These are phyloP conservation scores for Boloria selene DNA, from an alignment of 2,888 invertebrate genomes.

Conservation along the genomic window DNA sequence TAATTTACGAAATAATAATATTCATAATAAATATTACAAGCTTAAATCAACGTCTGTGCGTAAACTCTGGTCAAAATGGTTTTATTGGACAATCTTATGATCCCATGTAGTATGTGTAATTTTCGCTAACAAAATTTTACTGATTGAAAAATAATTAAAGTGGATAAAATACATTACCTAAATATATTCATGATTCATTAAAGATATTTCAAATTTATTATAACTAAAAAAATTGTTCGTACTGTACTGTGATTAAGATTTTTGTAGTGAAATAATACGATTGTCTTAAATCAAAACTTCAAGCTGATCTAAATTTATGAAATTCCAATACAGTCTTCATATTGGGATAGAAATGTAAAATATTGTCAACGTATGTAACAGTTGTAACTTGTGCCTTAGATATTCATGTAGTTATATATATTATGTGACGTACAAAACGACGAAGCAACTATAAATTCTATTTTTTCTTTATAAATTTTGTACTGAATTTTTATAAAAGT, in stretches of 20 bases:
- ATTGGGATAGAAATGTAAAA: conserved; percentile 7
- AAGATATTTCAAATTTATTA: background rate
- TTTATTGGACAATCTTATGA: conserved; percentile 12
- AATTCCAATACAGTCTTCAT: conserved; percentile 1
- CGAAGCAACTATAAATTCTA: conserved; percentile 12
- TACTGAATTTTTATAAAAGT: conserved; percentile 33
- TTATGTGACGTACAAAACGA: conserved; percentile 21
- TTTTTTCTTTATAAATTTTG: conserved; percentile 26
- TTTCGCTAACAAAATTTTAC: background rate
- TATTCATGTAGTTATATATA: background rate
- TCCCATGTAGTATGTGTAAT: background rate
- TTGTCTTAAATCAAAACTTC: background rate
- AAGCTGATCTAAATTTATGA: background rate
- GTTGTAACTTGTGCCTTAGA: conserved; percentile 9
- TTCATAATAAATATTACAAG: background rate
- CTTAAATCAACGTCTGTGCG: background rate
- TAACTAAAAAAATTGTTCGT: background rate
- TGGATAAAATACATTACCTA: background rate
- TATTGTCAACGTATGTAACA: conserved; percentile 13
- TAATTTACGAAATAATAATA: background rate
- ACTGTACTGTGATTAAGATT: too few species aligned
- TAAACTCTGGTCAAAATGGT: conserved; percentile 6
- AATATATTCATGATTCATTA: background rate
- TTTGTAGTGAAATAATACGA: too few species aligned
- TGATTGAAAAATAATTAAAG: background rate